Conservation (phyloP, 2,113 vertebrate genomes). For the Malaclemys terrapin region DNA sequence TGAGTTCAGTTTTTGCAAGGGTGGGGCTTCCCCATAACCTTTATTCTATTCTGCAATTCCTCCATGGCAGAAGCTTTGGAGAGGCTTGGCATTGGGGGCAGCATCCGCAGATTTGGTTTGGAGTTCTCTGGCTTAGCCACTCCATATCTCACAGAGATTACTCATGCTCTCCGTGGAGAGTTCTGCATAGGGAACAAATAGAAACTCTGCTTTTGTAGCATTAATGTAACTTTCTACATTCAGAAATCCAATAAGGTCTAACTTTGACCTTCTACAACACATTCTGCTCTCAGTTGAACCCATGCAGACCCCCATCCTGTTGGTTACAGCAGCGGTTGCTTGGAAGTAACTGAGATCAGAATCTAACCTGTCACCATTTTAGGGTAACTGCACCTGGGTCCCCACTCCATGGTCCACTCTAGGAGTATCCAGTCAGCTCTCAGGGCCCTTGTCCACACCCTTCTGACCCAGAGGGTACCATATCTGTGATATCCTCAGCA, state of each 20-base stretch:
- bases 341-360: background rate
- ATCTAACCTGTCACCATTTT: background rate
- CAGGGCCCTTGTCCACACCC: background rate
- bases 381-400: background rate
- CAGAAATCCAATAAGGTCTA: slow-evolving; percentile 8
- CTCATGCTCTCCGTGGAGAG: background rate
- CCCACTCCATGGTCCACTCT: background rate
- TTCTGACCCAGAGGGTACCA: background rate
- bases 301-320: background rate
- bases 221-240: slow-evolving; percentile 27
- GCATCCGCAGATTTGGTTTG: background rate
- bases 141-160: background rate
- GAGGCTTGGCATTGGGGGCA: background rate
- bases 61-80: background rate
- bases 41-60: background rate
- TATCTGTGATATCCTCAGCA: background rate
- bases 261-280: slow-evolving; percentile 34
- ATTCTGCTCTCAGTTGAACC: slow-evolving; percentile 19
- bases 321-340: background rate
- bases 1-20: background rate
- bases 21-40: background rate
- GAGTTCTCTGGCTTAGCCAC: background rate
- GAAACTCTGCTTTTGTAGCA: background rate
- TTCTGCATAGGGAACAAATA: background rate
- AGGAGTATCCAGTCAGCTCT: background rate